phyloP scores from a whole-genome alignment of 2,113 vertebrate genomes.

The Nothoprocta perdicaria region DNA sequence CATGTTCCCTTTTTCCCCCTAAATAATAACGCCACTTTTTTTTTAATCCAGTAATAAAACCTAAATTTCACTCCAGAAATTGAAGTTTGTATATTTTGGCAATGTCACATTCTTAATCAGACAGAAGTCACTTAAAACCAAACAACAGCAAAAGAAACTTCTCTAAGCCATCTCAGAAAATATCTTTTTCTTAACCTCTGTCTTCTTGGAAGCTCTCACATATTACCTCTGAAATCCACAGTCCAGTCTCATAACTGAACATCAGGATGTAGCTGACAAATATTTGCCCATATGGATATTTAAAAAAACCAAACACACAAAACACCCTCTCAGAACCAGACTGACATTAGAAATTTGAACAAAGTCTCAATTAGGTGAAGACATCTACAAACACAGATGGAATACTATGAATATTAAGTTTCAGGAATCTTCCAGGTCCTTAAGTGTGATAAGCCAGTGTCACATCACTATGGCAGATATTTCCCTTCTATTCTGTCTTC shows the following conservation, averaged over 20 bases:
- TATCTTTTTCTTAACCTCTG: background rate
- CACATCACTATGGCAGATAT: background rate
- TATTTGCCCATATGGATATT: background rate
- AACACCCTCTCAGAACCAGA: background rate
- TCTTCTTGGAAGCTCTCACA: background rate
- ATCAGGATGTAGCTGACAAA: background rate
- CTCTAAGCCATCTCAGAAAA: background rate
- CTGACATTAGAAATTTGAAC: background rate
- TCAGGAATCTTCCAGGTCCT: background rate
- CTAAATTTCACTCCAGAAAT: background rate
- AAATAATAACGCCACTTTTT: background rate
- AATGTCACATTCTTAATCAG: background rate
- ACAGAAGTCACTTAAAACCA: background rate
- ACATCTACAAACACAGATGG: background rate
- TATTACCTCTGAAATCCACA: background rate
- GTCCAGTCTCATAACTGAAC: rapidly evolving
- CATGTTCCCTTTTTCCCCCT: too few species aligned
- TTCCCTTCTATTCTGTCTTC: background rate
- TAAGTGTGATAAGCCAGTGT: background rate
- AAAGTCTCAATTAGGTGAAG: background rate
- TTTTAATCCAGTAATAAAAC: background rate
- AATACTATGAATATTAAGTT: background rate
- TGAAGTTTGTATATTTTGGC: background rate
- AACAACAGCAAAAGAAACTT: background rate
- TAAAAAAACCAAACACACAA: background rate